These are phyloP conservation scores for Drosophila seguyi DNA, from an alignment of 1,140 invertebrate genomes.

Conservation along the genomic window DNA sequence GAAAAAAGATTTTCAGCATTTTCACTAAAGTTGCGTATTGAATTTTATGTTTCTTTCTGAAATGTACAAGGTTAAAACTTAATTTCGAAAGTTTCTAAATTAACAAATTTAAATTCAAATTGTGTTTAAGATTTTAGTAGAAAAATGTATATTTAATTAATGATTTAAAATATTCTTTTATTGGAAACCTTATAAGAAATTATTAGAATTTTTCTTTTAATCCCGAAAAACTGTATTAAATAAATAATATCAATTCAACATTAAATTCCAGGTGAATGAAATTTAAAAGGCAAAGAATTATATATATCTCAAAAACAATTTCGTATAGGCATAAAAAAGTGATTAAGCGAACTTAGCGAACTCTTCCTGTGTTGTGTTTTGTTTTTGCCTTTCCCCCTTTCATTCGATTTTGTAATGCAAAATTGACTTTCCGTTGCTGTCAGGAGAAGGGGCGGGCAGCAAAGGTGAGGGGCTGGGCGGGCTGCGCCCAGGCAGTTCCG, in stretches of 20 bases:
- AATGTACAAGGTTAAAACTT: background rate
- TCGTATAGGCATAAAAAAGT: background rate
- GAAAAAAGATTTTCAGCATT: too few species aligned
- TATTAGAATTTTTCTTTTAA: too few species aligned
- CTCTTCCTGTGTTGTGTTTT: constrained; percentile 20
- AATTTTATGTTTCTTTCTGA: background rate
- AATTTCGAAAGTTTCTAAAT: background rate
- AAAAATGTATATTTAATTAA: too few species aligned
- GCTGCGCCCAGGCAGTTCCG: constrained; percentile 35
- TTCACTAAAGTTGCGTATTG: background rate
- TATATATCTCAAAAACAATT: background rate
- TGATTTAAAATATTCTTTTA: too few species aligned
- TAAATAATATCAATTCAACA: too few species aligned
- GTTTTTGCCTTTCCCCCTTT: constrained; percentile 39
- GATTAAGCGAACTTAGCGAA: background rate
- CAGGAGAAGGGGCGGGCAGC: background rate
- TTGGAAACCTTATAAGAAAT: too few species aligned
- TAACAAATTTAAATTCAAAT: too few species aligned
- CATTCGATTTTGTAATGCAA: constrained; percentile 69
- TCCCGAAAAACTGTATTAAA: too few species aligned
- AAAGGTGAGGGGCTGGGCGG: constrained; percentile 3
- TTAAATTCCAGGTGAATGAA: too few species aligned
- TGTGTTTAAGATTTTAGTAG: too few species aligned
- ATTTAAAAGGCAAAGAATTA: too few species aligned
- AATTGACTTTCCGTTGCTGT: constrained; percentile 66